Percentiles rank a stretch among this genome's conserved stretches.
Evolutionary conservation across 2,113 vertebrate species (phyloP).

Genomic region (Epinephelus fuscoguttatus): DNA sequence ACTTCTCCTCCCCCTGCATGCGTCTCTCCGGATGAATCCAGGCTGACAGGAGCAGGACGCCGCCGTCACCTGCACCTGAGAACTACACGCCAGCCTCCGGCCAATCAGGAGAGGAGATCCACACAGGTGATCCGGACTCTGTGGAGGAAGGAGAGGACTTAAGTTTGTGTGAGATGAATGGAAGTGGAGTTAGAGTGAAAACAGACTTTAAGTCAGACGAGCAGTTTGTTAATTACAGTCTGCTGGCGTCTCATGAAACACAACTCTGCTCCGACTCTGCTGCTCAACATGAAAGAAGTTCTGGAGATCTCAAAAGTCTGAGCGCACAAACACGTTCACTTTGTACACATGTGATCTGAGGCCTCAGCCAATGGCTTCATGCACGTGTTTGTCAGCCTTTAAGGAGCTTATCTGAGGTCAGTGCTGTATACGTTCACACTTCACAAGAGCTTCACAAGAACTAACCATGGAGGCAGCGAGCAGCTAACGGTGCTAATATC

Average conservation of each 20-base stretch:
- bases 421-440: too few species aligned
- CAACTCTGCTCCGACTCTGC: neutral
- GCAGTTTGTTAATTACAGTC: too few species aligned
- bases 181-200: neutral
- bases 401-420: too few species aligned
- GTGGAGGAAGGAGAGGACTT: neutral
- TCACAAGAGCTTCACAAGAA: too few species aligned
- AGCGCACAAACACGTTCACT: neutral
- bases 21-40: slow-evolving; percentile 34
- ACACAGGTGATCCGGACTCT: neutral
- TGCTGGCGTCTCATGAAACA: neutral
- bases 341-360: neutral
- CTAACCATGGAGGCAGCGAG: too few species aligned
- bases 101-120: slow-evolving; percentile 27
- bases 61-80: neutral
- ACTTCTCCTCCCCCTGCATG: slow-evolving; percentile 16
- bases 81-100: too few species aligned
- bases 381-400: neutral
- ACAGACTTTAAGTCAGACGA: too few species aligned
- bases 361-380: neutral
- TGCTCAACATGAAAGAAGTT: neutral
- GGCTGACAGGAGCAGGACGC: slow-evolving; percentile 18
- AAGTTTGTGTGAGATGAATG: neutral
- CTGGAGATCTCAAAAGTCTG: neutral
- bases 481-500: too few species aligned